Percentiles rank a stretch among this genome's conserved stretches.
phyloP scores from a whole-genome alignment of 2,113 vertebrate species.

The Cottus gobio region DNA sequence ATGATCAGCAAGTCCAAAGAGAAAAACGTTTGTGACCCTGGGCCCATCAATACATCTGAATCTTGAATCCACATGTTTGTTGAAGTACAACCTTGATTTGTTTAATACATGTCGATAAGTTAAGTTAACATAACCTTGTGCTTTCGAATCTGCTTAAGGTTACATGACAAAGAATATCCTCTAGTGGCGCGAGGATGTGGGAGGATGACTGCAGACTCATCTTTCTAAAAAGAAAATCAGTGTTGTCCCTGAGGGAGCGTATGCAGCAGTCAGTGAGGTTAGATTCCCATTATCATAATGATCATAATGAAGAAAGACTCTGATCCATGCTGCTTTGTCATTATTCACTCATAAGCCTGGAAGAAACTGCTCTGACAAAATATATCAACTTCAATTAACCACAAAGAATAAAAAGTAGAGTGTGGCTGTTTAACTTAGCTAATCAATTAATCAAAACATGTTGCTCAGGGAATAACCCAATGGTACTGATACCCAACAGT shows the following conservation, averaged over 20 bases:
- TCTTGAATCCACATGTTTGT: not conserved
- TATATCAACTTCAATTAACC: not conserved
- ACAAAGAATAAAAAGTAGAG: not conserved
- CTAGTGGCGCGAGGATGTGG: not conserved
- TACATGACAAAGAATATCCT: not conserved
- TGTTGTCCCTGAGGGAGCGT: not conserved
- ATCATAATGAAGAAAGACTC: conserved; percentile 1
- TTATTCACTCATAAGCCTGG: conserved; percentile 2
- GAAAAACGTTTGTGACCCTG: not conserved
- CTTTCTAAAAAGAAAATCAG: not conserved
- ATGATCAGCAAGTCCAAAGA: not conserved
- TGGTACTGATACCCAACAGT: not conserved
- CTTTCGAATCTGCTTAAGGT: not conserved
- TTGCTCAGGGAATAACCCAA: not conserved
- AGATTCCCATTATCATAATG: conserved; percentile 15
- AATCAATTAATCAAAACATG: not conserved
- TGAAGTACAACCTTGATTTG: not conserved
- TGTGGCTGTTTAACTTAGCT: not conserved
- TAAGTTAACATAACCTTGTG: not conserved
- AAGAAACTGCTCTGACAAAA: not conserved
- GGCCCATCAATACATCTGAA: not conserved
- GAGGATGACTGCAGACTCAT: not conserved
- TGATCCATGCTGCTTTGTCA: not conserved
- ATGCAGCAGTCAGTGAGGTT: conserved; percentile 9
- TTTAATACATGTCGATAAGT: not conserved